Evolutionary conservation across 1,140 invertebrate species (phyloP), one percentile per base, ranked within the genome.

Genomic region (Caligus rogercresseyi): DNA sequence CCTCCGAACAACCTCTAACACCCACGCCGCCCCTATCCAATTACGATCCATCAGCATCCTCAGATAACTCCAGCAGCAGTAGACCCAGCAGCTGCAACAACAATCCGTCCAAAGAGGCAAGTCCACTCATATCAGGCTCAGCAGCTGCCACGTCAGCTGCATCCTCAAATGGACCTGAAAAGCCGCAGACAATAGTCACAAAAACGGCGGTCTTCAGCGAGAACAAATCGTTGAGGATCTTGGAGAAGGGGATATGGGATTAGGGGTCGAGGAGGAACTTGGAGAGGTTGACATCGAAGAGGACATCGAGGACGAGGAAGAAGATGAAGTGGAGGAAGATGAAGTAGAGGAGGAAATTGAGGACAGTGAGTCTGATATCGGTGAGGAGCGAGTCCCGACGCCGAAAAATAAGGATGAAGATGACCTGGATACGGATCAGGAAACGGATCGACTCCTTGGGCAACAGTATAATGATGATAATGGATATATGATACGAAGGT

Each of bases 401-500:
- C 57, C 57, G 2, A 60, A 60, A 25, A 60, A 25, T 25, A 64
- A 43, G 24, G 65, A 66, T 3, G 65, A 66, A n/a, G 65, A 66
- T 24, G 70, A 72, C 55, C 67, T 70, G 61, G 89, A 91, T 75
- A 92, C 89, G 16, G 89, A 60, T 23, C 61, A 63, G 25, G 61
- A 63, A 21, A 63, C 61, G 14, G 61, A 92, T 74, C 77, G 88
- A 68, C 74, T 92, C 53, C 77, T 92, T 23, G 88, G 88, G 2
- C 86, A 90, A 71, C 87, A 91, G 70, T 76, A 87, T 65, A 86
- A 86, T 14, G 69, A 69, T 31, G 87, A 91, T 72, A 86, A 87
- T 73, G 86, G 86, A 65, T 90, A 89, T 90, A 86, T 69, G 87
- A 89, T 70, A 86, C 89, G 65, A 89, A 89, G 77, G 70, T 74